phyloP scores from a whole-genome alignment of 2,113 vertebrate species.

The rat (Rattus norvegicus) region GRCr8 NC_086033.1:92513501-92514000 shows the following conservation, averaged over 20 bases:
- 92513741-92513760: background rate
- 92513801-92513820: background rate
- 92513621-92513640: background rate
- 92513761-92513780: background rate
- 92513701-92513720: background rate
- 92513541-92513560: background rate
- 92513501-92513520: background rate
- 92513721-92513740: background rate
- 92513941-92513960: background rate
- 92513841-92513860: background rate
- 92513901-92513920: background rate
- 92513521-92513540: background rate
- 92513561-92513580: background rate
- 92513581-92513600: background rate
- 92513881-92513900: background rate
- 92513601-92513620: background rate
- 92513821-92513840: accelerated
- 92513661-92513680: background rate
- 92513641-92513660: background rate
- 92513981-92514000: background rate
- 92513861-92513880: background rate
- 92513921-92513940: background rate
- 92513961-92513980: background rate
- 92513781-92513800: background rate
- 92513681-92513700: background rate